phyloP scores from a whole-genome alignment of 2,113 vertebrate genomes.

The Pristiophorus japonicus region DNA sequence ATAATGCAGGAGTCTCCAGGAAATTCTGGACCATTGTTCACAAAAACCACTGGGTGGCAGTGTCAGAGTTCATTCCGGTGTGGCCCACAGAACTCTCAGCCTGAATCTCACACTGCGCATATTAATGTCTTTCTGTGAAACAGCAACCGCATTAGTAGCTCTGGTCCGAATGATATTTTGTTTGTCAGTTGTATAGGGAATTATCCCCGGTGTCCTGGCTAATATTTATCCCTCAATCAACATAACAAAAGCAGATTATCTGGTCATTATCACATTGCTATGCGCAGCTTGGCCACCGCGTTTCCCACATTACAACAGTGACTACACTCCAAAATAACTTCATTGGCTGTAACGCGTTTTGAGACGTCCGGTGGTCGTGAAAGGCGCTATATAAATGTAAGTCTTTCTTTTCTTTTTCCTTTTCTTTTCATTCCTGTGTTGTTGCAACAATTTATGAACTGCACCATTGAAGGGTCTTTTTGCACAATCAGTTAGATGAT shows the following conservation, averaged over 20 bases:
- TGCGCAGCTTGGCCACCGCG: too few relatives aligned
- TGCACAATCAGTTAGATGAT: neutral
- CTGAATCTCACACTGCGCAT: neutral
- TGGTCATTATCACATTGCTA: too few relatives aligned
- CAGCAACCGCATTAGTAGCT: neutral
- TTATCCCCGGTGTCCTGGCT: too few relatives aligned
- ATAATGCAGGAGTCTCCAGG: neutral
- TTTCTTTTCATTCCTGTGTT: neutral
- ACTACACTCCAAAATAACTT: too few relatives aligned
- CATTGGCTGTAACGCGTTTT: too few relatives aligned
- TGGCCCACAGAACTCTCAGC: neutral
- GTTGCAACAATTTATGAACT: neutral
- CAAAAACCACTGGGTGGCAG: neutral
- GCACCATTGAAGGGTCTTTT: neutral
- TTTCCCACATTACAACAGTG: too few relatives aligned
- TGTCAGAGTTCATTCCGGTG: neutral
- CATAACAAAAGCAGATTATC: too few relatives aligned
- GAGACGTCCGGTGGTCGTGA: too few relatives aligned
- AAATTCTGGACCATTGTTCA: neutral
- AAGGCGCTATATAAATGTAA: too few relatives aligned
- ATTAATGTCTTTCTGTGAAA: neutral
- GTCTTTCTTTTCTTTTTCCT: too few relatives aligned
- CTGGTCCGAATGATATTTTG: neutral
- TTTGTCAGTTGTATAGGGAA: neutral
- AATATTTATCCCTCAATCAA: too few relatives aligned